Conservation (phyloP, 2,797 vertebrate species). For the Myotis findleyi region DNA sequence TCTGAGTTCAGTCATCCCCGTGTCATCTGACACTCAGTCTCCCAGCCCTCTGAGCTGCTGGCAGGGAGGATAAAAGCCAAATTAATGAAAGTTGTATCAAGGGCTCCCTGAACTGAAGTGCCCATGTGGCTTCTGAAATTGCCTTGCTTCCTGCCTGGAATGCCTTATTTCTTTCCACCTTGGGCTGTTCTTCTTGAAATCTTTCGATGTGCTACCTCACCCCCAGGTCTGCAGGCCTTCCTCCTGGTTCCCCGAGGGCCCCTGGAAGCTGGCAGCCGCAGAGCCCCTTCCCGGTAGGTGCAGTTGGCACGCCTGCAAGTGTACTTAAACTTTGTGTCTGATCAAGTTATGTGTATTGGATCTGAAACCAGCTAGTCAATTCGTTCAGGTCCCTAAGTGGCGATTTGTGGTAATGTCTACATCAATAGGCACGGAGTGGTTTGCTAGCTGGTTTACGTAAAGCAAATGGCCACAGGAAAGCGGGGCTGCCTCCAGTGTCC, state of each 20-base stretch:
- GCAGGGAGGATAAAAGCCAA: constrained; percentile 10
- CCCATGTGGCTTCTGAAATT: constrained; percentile 27
- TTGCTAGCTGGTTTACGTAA: constrained; percentile 88
- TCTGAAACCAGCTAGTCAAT: constrained; percentile 92
- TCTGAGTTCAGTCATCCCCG: background rate
- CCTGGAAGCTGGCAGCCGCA: constrained; percentile 83
- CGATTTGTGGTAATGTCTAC: constrained; percentile 93
- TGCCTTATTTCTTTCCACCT: constrained; percentile 60
- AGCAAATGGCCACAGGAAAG: constrained; percentile 86
- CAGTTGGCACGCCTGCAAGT: constrained; percentile 88
- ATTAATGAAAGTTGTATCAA: background rate
- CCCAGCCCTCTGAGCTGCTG: background rate
- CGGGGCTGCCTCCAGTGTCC: constrained; percentile 81
- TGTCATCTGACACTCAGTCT: background rate
- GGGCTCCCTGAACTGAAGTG: background rate
- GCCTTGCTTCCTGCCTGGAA: background rate
- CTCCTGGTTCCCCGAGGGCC: constrained; percentile 82
- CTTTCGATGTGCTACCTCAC: constrained; percentile 30
- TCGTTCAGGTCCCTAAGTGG: constrained; percentile 91
- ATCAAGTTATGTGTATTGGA: constrained; percentile 92
- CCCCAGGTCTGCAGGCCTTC: constrained; percentile 80
- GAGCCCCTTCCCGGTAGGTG: constrained; percentile 84
- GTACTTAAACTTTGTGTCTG: constrained; percentile 92
- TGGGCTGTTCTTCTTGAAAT: constrained; percentile 66
- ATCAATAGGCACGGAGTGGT: constrained; percentile 89